Conservation (phyloP, 2,113 vertebrate species). For the Brevimyrus niger region DNA sequence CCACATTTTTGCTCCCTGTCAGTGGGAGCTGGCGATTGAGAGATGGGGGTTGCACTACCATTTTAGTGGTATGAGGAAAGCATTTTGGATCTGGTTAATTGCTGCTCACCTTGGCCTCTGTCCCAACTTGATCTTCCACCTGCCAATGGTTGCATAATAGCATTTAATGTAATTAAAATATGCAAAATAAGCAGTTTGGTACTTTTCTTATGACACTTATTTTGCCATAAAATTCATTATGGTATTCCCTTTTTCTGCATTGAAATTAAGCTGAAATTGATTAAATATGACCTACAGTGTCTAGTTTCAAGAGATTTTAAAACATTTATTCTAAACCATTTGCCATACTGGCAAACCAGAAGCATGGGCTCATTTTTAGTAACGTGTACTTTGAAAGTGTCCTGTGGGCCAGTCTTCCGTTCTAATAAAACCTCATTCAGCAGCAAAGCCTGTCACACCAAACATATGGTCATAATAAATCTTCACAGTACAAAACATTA, state of each 20-base stretch:
- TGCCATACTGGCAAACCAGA: background rate
- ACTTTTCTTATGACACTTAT: background rate
- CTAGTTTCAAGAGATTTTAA: background rate
- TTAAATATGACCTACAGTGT: background rate
- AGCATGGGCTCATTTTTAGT: background rate
- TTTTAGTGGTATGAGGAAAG: background rate
- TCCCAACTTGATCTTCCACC: background rate
- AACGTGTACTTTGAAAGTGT: background rate
- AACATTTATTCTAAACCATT: background rate
- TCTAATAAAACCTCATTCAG: background rate
- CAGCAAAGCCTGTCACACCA: conserved; percentile 7
- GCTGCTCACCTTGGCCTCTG: background rate
- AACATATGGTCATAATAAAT: conserved; percentile 5
- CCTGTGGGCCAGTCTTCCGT: background rate
- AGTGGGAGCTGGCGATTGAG: background rate
- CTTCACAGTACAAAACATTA: background rate
- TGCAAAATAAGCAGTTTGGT: background rate
- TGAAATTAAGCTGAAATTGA: background rate
- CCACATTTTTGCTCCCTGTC: background rate
- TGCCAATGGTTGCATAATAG: background rate
- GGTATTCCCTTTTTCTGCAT: background rate
- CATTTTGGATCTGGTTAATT: background rate
- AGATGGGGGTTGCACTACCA: background rate
- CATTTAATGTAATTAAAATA: background rate
- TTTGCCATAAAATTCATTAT: background rate